Evolutionary conservation across 2,797 vertebrate genomes (phyloP), one percentile per base, ranked within the genome.

Genomic region (Halcyon leucocephala): DNA sequence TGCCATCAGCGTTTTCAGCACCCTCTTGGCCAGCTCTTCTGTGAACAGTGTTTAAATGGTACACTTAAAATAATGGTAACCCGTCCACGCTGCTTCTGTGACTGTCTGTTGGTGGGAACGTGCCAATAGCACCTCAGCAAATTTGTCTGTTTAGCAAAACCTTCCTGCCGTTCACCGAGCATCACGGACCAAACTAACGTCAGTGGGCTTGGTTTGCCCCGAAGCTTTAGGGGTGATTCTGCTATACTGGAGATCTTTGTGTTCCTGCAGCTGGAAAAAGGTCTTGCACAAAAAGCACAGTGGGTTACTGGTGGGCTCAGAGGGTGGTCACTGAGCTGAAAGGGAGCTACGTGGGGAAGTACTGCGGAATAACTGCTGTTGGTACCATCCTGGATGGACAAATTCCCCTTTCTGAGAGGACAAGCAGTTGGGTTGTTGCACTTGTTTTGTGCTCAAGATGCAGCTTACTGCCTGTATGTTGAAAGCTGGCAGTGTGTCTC

Each of bases 21-120:
- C 93, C 94, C 89, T 94, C 91, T 97, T 91, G 80, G 82, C 73
- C 57, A 71, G 71, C 90, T 96, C 91, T 93, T 76, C 80, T 67
- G 69, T 81, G 72, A 95, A 60, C n/a, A 76, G 51, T 20, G 48
- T 91, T 94, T 82, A 64, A 61, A 58, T 81, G 87, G 54, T 26
- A 51, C 82, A 31, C 95, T 95, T 94, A 5, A 73, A 62, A 66
- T 55, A 10, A 52, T 37, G 72, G 82, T 28, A 46, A 64, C 49
- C 37, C 62, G 26, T 87, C 79, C 66, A 41, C 25, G 1, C 42
- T 1, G 4, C 61, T 80, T 33, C 62, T 48, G 11, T 2, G 19
- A 7, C 54, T 54, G 42, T 11, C 73, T 26, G 5, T 25, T 18
- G 22, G 25, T 66, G 71, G 78, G 41, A 41, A 33, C 4, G 0